Evolutionary conservation across 2,113 vertebrate genomes (phyloP).

Genomic region (Herpailurus yagouaroundi): DNA sequence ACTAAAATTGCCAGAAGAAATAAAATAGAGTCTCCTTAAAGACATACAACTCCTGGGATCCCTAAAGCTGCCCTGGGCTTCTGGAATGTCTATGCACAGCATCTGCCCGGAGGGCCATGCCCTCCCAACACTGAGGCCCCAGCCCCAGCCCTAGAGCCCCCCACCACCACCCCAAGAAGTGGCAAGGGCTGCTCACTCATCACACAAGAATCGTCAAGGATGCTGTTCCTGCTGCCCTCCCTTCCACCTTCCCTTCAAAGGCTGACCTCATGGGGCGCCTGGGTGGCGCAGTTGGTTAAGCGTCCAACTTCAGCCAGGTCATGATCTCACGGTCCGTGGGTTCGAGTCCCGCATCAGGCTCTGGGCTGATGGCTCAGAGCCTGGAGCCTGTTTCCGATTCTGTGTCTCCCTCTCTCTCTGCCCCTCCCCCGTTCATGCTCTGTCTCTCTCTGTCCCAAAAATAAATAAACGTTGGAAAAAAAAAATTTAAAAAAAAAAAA

Average conservation of each 20-base stretch:
- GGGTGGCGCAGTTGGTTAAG: no score
- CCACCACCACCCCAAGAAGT: no score
- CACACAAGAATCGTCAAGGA: background rate
- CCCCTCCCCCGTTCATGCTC: no score
- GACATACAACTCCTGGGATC: background rate
- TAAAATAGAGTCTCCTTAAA: background rate
- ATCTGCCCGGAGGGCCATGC: background rate
- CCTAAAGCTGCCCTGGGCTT: background rate
- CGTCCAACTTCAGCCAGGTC: no score
- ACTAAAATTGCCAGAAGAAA: constrained; percentile 36
- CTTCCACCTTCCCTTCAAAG: background rate
- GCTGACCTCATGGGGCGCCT: background rate
- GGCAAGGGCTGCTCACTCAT: background rate
- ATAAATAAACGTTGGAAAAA: no score
- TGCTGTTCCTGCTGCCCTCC: background rate
- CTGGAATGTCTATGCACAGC: background rate
- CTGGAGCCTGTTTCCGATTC: no score
- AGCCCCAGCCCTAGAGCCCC: background rate
- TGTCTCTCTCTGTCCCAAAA: no score
- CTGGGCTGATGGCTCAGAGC: no score
- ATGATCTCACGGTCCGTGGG: no score
- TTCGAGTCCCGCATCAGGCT: no score
- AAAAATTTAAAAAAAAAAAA: no score
- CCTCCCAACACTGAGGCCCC: background rate
- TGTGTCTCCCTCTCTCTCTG: no score